Evolutionary conservation across 2,113 vertebrate species (phyloP), one percentile per base, ranked within the genome.

Genomic region (Mormyrus lacerda): DNA sequence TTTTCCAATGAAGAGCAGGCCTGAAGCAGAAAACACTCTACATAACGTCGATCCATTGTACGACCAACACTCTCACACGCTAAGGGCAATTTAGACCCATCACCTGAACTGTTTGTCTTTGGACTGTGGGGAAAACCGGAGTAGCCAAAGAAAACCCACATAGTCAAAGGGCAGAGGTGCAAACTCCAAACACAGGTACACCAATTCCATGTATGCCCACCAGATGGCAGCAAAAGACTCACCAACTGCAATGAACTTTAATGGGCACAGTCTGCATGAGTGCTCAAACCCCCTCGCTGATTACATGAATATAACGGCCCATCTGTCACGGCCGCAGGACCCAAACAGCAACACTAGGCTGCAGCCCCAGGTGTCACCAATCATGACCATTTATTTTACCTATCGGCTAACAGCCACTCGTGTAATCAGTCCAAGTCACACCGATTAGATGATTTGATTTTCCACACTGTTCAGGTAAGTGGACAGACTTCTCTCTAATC

Each of bases 321-420:
- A 84, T 84, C 44, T 47, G 73, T 79, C 35, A 42, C 42, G 35
- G 73, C 73, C 35, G 17, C 17, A 42, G 35, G 35, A 79, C 17
- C 35, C 73, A 79, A 39, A 35, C 15, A 79, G 35, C 35, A 42
- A 69, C 15, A 15, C 73, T 79, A 79, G 10, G 7, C 82, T 86
- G 39, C 69, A 11, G 83, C 9, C 55, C 48, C 91, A 92, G 31
- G 90, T 50, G 85, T 90, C 85, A 91, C 42, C 82, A 84, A 89
- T 92, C 90, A 90, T 51, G 61, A 47, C 9, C 51, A 73, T 35
- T 82, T 88, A 24, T 85, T 50, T 82, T 48, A 21, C 13, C 27
- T 10, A 31, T 83, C 21, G 5, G 35, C 35, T 24, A 42, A 42
- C 24, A 45, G 82, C 21, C 15, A 35, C 44, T 83, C 65, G 17